Conservation (phyloP, 2,888 invertebrate species). For the Tipula confusa region DNA sequence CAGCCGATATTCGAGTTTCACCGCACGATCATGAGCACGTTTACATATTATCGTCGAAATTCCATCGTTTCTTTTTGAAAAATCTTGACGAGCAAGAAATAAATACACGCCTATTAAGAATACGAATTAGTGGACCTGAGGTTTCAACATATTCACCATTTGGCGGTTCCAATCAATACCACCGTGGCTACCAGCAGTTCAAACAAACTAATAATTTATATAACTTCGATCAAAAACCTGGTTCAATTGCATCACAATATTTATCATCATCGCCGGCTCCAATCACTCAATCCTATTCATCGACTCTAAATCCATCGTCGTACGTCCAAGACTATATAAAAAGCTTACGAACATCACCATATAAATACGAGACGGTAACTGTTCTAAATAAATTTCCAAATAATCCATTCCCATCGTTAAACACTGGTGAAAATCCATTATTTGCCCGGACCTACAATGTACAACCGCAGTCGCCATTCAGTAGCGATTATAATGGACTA, state of each 20-base stretch:
- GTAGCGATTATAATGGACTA: constrained; percentile 30
- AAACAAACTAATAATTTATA: background rate
- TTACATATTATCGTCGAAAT: constrained; percentile 71
- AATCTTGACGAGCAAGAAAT: constrained; percentile 63
- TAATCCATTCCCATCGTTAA: background rate
- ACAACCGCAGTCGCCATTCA: background rate
- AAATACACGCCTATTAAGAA: constrained; percentile 69
- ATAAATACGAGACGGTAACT: background rate
- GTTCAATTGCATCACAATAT: background rate
- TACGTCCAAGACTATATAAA: background rate
- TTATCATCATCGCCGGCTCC: background rate
- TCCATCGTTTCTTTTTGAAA: constrained; percentile 74
- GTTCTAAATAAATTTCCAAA: background rate
- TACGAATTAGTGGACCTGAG: constrained; percentile 40
- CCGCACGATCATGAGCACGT: constrained; percentile 64
- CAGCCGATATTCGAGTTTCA: constrained; percentile 67
- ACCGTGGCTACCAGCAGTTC: background rate
- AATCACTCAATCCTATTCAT: background rate
- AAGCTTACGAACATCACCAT: background rate
- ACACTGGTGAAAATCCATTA: background rate
- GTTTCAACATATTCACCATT: background rate
- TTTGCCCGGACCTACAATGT: background rate
- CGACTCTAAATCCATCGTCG: background rate
- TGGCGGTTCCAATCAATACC: background rate
- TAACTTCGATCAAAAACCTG: background rate